Evolutionary conservation across 2,888 invertebrate species (phyloP).

Genomic region (Hesperia comma): DNA sequence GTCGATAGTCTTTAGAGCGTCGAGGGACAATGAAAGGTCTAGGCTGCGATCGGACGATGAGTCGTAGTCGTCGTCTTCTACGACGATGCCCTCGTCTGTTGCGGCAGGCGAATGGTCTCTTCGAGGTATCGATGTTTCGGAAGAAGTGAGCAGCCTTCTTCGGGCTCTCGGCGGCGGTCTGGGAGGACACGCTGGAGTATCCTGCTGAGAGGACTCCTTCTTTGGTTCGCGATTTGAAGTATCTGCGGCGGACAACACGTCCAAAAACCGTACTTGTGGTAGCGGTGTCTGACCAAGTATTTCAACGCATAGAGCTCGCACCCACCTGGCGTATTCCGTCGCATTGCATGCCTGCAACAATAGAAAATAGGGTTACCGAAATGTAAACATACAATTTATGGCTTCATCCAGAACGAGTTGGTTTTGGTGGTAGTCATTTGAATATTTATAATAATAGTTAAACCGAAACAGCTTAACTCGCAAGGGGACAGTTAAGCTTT

Average conservation of each 20-base stretch:
- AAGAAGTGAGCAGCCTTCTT: conserved; percentile 68
- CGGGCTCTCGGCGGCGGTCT: conserved; percentile 76
- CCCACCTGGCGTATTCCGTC: conserved; percentile 89
- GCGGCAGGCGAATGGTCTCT: conserved; percentile 79
- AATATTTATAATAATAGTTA: conserved; percentile 44
- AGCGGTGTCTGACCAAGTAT: conserved; percentile 90
- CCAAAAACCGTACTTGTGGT: conserved; percentile 88
- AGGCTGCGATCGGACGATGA: conserved; percentile 84
- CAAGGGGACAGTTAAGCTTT: conserved; percentile 57
- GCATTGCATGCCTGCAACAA: conserved; percentile 88
- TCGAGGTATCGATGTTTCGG: conserved; percentile 70
- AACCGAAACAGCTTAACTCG: conserved; percentile 49
- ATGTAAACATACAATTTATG: conserved; percentile 49
- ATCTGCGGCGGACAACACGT: conserved; percentile 86
- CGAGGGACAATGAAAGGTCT: conserved; percentile 77
- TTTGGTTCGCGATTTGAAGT: conserved; percentile 71
- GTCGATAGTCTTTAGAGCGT: conserved; percentile 77
- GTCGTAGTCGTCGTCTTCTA: conserved; percentile 83
- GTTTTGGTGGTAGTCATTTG: conserved; percentile 38
- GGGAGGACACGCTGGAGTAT: conserved; percentile 67
- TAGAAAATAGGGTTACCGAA: conserved; percentile 40
- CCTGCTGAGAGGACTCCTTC: conserved; percentile 66
- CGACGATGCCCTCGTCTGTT: conserved; percentile 81
- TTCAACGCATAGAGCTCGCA: conserved; percentile 89
- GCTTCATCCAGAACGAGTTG: conserved; percentile 48